Conservation (phyloP, 1,140 invertebrate species). For the Saxidomus purpurata region DNA sequence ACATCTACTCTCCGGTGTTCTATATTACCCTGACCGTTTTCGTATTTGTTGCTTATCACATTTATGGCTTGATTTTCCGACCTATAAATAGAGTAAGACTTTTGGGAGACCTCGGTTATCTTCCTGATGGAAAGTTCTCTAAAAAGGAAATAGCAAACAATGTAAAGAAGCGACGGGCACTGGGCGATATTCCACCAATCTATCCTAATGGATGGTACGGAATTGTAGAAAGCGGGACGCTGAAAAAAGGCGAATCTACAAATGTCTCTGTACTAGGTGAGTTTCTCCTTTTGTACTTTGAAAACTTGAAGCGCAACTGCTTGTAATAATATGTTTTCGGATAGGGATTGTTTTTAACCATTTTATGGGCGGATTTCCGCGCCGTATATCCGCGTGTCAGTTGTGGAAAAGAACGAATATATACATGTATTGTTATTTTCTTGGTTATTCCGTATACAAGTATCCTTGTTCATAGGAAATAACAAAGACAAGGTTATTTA, state of each 20-base stretch:
- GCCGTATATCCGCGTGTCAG: no score
- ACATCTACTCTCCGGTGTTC: constrained; percentile 68
- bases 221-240: constrained; percentile 90
- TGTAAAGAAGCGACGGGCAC: constrained; percentile 87
- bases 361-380: no score
- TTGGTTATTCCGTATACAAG: no score
- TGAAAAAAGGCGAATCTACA: constrained; percentile 89
- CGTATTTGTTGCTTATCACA: constrained; percentile 56
- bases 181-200: constrained; percentile 89
- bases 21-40: constrained; percentile 66
- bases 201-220: constrained; percentile 97
- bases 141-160: constrained; percentile 85
- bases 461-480: no score
- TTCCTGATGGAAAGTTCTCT: constrained; percentile 80
- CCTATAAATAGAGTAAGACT: constrained; percentile 81
- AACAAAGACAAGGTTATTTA: no score
- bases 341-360: no score
- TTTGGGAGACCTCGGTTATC: constrained; percentile 87
- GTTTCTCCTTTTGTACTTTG: constrained; percentile 65
- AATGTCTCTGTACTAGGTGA: constrained; percentile 91
- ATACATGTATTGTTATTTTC: no score
- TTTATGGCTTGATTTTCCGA: constrained; percentile 75
- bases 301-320: no score
- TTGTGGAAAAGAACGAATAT: no score
- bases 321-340: no score